Percentiles rank a stretch among this genome's conserved stretches.
Evolutionary conservation across 2,888 invertebrate species (phyloP).

Genomic region (Heteromyza rotundicornis): DNA sequence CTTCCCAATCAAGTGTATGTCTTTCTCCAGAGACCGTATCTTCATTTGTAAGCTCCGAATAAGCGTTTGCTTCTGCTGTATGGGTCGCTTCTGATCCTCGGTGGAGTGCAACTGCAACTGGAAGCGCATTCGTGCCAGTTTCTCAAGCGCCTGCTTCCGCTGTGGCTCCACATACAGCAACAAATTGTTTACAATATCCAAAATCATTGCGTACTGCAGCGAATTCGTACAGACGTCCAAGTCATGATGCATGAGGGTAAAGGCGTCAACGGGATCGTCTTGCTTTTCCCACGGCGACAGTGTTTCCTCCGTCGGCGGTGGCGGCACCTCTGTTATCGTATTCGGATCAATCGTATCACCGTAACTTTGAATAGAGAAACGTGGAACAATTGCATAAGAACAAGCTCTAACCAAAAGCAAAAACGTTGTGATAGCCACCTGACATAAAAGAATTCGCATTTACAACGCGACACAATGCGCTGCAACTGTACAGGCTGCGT

Average conservation of each 20-base stretch:
- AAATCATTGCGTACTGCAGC: constrained; percentile 91
- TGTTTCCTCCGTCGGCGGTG: constrained; percentile 73
- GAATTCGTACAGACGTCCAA: constrained; percentile 98
- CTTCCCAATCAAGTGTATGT: constrained; percentile 85
- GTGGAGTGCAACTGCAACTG: constrained; percentile 89
- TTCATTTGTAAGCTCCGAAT: constrained; percentile 77
- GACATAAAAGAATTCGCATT: constrained; percentile 97
- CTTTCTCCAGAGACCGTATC: constrained; percentile 85
- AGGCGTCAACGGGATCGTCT: constrained; percentile 92
- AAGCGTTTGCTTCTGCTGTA: constrained; percentile 88
- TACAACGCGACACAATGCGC: constrained; percentile 95
- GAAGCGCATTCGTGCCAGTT: constrained; percentile 89
- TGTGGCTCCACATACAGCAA: constrained; percentile 96
- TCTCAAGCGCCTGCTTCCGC: constrained; percentile 86
- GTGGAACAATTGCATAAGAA: too few relatives aligned
- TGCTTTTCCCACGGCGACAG: constrained; percentile 80
- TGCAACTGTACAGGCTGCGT: constrained; percentile 77
- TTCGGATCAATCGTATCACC: constrained; percentile 73
- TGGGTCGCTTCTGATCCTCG: constrained; percentile 90
- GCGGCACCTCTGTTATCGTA: constrained; percentile 70
- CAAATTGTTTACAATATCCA: constrained; percentile 97
- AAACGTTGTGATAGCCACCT: too few relatives aligned
- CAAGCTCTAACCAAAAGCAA: too few relatives aligned
- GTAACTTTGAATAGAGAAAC: too few relatives aligned
- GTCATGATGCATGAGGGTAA: constrained; percentile 98